Conservation (phyloP, 2,113 vertebrate genomes). For the Marmota monax region DNA sequence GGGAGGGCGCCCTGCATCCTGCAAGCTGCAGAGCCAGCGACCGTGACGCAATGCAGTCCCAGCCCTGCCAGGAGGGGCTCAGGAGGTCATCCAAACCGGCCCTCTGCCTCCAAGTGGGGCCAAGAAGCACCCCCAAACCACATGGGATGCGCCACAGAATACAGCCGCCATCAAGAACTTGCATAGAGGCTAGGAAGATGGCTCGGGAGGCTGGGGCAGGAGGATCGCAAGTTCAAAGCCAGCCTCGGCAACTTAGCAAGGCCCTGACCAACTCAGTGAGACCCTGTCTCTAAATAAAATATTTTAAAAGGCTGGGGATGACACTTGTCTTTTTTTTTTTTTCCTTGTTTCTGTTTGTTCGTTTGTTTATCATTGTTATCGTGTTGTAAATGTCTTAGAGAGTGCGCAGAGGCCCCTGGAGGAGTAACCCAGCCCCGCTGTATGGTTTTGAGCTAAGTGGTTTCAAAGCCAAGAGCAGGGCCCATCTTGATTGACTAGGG, state of each 20-base stretch:
- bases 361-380: too few species aligned
- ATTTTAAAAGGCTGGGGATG: too few species aligned
- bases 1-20: background rate
- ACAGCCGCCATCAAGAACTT: background rate
- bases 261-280: too few species aligned
- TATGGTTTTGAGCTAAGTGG: background rate
- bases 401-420: fast-evolving
- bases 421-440: fast-evolving
- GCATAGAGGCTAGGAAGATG: too few species aligned
- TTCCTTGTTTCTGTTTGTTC: background rate
- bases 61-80: background rate
- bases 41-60: background rate
- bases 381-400: background rate
- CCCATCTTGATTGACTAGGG: background rate
- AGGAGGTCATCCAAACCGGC: background rate
- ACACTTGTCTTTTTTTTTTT: background rate
- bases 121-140: background rate
- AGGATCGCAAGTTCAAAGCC: too few species aligned
- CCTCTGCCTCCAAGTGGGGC: background rate
- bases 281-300: too few species aligned
- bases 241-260: too few species aligned
- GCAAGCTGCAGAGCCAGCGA: background rate
- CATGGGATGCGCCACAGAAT: background rate
- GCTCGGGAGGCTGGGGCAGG: too few species aligned
- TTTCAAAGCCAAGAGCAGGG: background rate